These are phyloP conservation scores for Sylvia atricapilla DNA, from an alignment of 2,113 vertebrate genomes.

Conservation along the genomic window DNA sequence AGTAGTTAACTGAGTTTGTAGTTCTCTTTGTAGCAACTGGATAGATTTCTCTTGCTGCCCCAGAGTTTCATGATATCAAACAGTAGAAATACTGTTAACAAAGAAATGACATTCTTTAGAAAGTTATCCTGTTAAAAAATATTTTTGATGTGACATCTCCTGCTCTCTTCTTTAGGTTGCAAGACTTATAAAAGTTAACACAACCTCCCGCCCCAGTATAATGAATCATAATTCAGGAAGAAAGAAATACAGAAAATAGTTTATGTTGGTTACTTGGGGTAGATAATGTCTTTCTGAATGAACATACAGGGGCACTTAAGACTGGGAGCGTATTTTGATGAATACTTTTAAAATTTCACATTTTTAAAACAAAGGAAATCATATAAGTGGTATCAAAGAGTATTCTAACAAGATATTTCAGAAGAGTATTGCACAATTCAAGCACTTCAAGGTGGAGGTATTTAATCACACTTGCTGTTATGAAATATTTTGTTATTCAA, in stretches of 20 bases:
- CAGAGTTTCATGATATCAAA: background rate
- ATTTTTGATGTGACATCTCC: background rate
- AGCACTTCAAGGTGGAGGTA: background rate
- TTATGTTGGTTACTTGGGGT: background rate
- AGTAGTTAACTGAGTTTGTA: constrained; percentile 1
- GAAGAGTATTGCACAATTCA: background rate
- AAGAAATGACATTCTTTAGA: background rate
- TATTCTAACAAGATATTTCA: constrained; percentile 6
- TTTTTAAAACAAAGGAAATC: background rate
- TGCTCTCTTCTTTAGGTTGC: background rate
- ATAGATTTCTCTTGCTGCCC: background rate
- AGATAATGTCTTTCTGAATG: background rate
- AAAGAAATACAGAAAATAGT: background rate
- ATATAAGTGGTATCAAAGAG: background rate
- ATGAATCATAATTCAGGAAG: background rate
- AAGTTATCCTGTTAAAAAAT: background rate
- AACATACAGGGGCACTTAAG: background rate
- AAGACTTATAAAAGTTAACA: background rate
- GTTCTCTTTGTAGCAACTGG: background rate
- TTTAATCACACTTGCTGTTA: constrained; percentile 10
- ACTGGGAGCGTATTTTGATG: background rate
- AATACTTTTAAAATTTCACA: background rate
- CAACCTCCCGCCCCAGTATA: background rate
- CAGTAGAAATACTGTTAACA: background rate
- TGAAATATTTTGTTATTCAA: constrained; percentile 17